Evolutionary conservation across 2,888 invertebrate genomes (phyloP).

Genomic region (Stegophylla sp.): DNA sequence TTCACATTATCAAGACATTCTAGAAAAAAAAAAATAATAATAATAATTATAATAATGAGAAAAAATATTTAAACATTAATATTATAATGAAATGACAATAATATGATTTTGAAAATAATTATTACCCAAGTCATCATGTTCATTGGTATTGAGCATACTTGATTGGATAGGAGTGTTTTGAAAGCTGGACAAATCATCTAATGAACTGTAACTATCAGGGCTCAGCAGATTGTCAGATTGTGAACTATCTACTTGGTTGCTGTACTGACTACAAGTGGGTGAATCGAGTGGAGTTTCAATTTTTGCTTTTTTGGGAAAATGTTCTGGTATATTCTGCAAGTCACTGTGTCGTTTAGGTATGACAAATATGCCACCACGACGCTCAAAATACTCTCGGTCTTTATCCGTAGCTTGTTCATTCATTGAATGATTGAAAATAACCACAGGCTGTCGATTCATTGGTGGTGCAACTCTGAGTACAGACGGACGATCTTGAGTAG

Average conservation of each 20-base stretch:
- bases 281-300: constrained; percentile 22
- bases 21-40: constrained; percentile 12
- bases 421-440: constrained; percentile 31
- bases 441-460: constrained; percentile 58
- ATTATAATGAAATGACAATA: neutral
- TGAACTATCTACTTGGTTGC: neutral
- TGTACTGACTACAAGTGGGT: constrained; percentile 33
- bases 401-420: constrained; percentile 12
- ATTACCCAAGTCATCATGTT: constrained; percentile 30
- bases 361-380: constrained; percentile 28
- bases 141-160: neutral
- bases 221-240: constrained; percentile 23
- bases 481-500: constrained; percentile 58
- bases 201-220: constrained; percentile 6
- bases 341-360: constrained; percentile 42
- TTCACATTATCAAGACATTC: constrained; percentile 33
- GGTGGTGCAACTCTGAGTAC: constrained; percentile 61
- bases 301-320: constrained; percentile 27
- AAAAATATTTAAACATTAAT: neutral
- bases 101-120: neutral
- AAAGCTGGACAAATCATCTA: constrained; percentile 33
- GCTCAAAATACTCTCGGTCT: constrained; percentile 34
- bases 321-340: neutral
- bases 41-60: neutral
- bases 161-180: constrained; percentile 5